phyloP scores from a whole-genome alignment of 1,140 invertebrate genomes.

The Trichomalopsis sarcophagae region DNA sequence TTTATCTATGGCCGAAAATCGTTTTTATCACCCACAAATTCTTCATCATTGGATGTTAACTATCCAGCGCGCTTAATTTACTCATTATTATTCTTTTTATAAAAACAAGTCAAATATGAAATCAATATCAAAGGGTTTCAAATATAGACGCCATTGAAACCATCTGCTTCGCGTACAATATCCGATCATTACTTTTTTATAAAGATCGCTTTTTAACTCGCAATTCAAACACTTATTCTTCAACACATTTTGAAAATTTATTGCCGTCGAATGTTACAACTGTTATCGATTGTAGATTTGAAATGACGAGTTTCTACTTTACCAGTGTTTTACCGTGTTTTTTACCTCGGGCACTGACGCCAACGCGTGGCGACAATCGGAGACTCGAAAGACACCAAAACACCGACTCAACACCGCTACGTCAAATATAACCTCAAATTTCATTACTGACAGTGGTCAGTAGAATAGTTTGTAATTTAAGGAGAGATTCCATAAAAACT shows the following conservation, averaged over 20 bases:
- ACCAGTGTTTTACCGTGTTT: not conserved
- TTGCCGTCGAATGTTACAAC: not conserved
- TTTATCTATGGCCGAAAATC: too few species aligned
- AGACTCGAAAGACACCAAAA: slow-evolving; percentile 20
- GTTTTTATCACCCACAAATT: too few species aligned
- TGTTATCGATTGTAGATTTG: slow-evolving; percentile 2
- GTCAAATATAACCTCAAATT: slow-evolving; percentile 9
- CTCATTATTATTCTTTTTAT: too few species aligned
- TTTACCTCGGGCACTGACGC: not conserved
- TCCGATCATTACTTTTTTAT: too few species aligned
- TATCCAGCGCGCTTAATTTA: too few species aligned
- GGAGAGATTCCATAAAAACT: not conserved
- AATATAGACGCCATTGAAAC: too few species aligned
- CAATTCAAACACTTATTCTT: too few species aligned
- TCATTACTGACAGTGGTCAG: not conserved
- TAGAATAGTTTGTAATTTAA: slow-evolving; percentile 31
- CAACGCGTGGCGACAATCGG: not conserved
- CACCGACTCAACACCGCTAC: slow-evolving; percentile 17
- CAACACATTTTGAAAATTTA: not conserved
- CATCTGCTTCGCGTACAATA: too few species aligned
- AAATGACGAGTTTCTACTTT: not conserved
- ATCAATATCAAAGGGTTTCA: not conserved
- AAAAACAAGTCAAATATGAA: not conserved
- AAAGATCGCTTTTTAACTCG: too few species aligned
- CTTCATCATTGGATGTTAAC: too few species aligned